phyloP scores from a whole-genome alignment of 2,797 vertebrate genomes.

The Onychomys torridus region DNA sequence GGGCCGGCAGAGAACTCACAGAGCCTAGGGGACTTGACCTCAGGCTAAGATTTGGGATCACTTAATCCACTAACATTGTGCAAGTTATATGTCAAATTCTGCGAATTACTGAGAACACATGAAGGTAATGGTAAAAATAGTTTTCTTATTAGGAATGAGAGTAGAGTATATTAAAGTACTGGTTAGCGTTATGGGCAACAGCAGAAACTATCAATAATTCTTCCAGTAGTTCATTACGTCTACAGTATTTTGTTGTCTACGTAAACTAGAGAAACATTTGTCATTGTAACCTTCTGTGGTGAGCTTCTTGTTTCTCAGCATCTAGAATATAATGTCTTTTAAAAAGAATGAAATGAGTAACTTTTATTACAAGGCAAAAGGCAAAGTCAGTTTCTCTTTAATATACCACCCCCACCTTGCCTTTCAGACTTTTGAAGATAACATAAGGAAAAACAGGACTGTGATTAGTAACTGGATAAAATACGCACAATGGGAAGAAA shows the following conservation, averaged over 20 bases:
- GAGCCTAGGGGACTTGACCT: not conserved
- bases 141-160: slow-evolving; percentile 6
- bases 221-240: not conserved
- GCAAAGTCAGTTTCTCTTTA: slow-evolving; percentile 35
- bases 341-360: slow-evolving; percentile 9
- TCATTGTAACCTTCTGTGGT: not conserved
- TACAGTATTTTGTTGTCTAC: not conserved
- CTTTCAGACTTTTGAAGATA: slow-evolving; percentile 97
- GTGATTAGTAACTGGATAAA: slow-evolving; percentile 99
- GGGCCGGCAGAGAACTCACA: not conserved
- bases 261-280: slow-evolving; percentile 1
- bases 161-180: slow-evolving; percentile 1
- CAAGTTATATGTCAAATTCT: slow-evolving; percentile 16
- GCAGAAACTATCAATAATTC: not conserved
- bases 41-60: not conserved
- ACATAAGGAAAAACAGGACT: slow-evolving; percentile 99
- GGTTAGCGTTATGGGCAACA: not conserved
- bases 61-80: not conserved
- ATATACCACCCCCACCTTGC: not conserved
- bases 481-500: slow-evolving; percentile 99
- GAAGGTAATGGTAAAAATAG: not conserved
- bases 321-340: not conserved
- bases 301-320: not conserved
- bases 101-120: slow-evolving; percentile 13
- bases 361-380: slow-evolving; percentile 9